Evolutionary conservation across 2,113 vertebrate species (phyloP).

Genomic region (Vulpes lagopus): DNA sequence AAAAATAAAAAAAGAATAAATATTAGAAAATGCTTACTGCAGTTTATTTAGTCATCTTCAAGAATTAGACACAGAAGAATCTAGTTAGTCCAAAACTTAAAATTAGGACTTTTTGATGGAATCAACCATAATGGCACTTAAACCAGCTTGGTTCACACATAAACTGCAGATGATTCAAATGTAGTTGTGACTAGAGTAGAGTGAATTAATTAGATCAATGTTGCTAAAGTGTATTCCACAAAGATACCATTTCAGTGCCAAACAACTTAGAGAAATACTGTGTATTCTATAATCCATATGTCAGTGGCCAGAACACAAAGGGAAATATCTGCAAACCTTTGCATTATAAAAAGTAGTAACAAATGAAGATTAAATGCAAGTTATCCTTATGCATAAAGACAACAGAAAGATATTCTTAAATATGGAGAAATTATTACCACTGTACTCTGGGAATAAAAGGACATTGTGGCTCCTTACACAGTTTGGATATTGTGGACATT

Average conservation of each 20-base stretch:
- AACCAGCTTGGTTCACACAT: not conserved
- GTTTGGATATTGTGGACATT: too few species aligned
- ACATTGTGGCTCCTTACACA: too few species aligned
- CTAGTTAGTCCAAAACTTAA: not conserved
- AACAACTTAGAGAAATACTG: not conserved
- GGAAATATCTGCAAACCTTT: not conserved
- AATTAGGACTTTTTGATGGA: not conserved
- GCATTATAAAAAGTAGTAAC: not conserved
- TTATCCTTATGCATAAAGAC: not conserved
- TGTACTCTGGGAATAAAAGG: too few species aligned
- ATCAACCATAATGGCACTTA: not conserved
- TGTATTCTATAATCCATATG: not conserved
- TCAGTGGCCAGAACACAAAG: not conserved
- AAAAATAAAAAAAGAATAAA: not conserved
- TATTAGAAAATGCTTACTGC: not conserved
- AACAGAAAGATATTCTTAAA: not conserved
- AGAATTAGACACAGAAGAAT: not conserved
- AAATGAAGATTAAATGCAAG: not conserved
- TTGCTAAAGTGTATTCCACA: not conserved
- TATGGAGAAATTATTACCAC: not conserved
- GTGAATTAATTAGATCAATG: not conserved
- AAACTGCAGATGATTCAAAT: not conserved
- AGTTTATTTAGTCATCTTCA: not conserved
- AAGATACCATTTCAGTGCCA: not conserved
- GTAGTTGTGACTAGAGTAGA: not conserved